These are phyloP conservation scores for Megatriorchis doriae DNA, from an alignment of 2,113 vertebrate genomes.

Conservation along the genomic window DNA sequence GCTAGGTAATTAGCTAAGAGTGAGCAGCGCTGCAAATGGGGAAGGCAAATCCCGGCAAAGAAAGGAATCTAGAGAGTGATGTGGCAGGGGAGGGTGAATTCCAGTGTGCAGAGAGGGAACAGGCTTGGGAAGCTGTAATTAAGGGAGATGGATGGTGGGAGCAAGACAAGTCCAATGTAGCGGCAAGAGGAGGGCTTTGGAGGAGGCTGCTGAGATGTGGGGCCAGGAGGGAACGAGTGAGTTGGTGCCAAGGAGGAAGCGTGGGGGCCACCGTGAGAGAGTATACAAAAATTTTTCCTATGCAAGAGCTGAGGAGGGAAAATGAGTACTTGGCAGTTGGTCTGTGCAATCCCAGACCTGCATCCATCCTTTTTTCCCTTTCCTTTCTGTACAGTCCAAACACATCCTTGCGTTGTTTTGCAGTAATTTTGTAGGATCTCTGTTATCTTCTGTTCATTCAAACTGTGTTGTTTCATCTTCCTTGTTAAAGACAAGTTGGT, in stretches of 20 bases:
- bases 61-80: not conserved
- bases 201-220: not conserved
- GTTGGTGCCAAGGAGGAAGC: fast-evolving
- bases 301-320: not conserved
- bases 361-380: not conserved
- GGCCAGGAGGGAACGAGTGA: not conserved
- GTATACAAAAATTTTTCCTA: not conserved
- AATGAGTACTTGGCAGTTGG: not conserved
- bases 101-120: fast-evolving
- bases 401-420: fast-evolving
- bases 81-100: not conserved
- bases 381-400: not conserved
- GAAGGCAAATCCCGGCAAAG: not conserved
- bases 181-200: not conserved
- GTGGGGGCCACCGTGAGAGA: not conserved
- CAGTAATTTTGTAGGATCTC: not conserved
- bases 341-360: not conserved
- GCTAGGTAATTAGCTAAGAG: not conserved
- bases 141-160: not conserved
- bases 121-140: not conserved
- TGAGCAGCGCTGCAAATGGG: not conserved
- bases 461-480: not conserved
- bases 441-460: not conserved
- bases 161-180: fast-evolving
- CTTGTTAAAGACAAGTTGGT: not conserved